Percentiles rank a stretch among this genome's conserved stretches.
phyloP scores from a whole-genome alignment of 2,113 vertebrate species.

The Murina feae region DNA sequence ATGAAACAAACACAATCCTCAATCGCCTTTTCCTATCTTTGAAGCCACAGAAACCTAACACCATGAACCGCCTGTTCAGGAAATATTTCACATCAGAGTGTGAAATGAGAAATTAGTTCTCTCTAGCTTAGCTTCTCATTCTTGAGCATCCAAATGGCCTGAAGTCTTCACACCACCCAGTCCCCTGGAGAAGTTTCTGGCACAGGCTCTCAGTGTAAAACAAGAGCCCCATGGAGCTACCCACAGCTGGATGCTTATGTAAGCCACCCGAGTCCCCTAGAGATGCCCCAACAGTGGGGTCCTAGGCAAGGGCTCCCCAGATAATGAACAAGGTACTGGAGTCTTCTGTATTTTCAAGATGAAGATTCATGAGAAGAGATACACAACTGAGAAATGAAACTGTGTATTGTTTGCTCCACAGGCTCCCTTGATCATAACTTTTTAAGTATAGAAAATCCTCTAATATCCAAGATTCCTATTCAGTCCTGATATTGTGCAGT shows the following conservation, averaged over 20 bases:
- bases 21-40: neutral
- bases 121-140: neutral
- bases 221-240: neutral
- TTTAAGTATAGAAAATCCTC: neutral
- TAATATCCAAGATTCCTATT: neutral
- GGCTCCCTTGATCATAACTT: neutral
- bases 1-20: neutral
- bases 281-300: neutral
- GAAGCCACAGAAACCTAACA: neutral
- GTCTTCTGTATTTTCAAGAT: neutral
- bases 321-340: neutral
- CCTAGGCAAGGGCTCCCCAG: neutral
- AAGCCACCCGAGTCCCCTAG: neutral
- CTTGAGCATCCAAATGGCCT: neutral
- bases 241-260: neutral
- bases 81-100: neutral
- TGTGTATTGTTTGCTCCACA: neutral
- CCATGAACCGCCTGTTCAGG: neutral
- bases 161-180: neutral
- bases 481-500: neutral
- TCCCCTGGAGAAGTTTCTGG: neutral
- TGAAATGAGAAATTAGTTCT: neutral
- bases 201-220: neutral
- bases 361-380: constrained; percentile 3
- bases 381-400: neutral